These are phyloP conservation scores for Psococerastis gibbosa DNA, from an alignment of 2,888 invertebrate genomes.

Conservation along the genomic window DNA sequence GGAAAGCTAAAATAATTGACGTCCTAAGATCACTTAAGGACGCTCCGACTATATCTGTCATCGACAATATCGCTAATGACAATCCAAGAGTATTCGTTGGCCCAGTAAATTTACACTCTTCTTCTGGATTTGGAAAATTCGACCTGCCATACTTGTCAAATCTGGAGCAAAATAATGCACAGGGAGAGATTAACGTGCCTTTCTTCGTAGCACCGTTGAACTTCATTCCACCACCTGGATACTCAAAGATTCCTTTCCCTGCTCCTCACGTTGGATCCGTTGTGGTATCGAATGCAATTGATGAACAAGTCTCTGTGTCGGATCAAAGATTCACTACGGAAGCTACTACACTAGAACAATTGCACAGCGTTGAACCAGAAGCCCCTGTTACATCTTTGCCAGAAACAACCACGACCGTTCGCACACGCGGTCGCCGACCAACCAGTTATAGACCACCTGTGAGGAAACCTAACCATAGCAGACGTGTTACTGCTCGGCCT, in stretches of 20 bases:
- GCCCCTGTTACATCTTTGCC: neutral
- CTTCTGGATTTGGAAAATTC: constrained; percentile 56
- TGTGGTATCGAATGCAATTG: constrained; percentile 31
- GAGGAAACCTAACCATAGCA: constrained; percentile 1
- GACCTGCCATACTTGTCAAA: constrained; percentile 66
- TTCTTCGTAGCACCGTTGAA: constrained; percentile 75
- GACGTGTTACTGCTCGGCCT: constrained; percentile 17
- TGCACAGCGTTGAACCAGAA: neutral
- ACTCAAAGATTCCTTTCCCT: constrained; percentile 68
- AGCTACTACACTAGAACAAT: constrained; percentile 13
- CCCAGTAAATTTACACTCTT: constrained; percentile 50
- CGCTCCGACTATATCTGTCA: constrained; percentile 53
- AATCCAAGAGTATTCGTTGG: constrained; percentile 67
- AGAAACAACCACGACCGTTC: constrained; percentile 3
- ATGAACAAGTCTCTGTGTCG: constrained; percentile 12
- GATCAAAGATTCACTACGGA: constrained; percentile 14
- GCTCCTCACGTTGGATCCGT: constrained; percentile 76
- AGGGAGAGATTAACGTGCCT: constrained; percentile 53
- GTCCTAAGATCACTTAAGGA: constrained; percentile 48
- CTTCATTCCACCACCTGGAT: constrained; percentile 65
- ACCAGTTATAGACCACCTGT: constrained; percentile 2
- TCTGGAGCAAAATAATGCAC: constrained; percentile 43
- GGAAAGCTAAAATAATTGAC: constrained; percentile 42
- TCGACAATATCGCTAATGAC: constrained; percentile 48
- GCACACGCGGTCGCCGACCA: neutral